phyloP scores from a whole-genome alignment of 2,113 vertebrate genomes.

The Colinus virginianus region DNA sequence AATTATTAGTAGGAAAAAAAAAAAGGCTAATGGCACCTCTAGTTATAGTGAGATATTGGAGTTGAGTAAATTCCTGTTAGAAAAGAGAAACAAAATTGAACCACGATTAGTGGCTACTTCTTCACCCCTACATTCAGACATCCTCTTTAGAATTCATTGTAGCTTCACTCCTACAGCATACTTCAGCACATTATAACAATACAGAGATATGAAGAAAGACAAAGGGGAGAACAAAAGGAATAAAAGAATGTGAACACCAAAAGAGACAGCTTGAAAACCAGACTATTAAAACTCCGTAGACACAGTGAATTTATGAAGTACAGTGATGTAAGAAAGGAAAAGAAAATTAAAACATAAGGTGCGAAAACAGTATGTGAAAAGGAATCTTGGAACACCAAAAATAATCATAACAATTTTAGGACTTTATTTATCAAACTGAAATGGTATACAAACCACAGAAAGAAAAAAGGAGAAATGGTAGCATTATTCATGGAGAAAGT shows the following conservation, averaged over 20 bases:
- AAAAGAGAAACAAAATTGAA: background rate
- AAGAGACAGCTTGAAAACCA: background rate
- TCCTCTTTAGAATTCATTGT: background rate
- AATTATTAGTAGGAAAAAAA: background rate
- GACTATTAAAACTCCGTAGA: background rate
- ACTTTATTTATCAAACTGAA: slow-evolving; percentile 43
- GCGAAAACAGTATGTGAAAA: background rate
- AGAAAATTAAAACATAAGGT: background rate
- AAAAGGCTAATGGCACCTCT: background rate
- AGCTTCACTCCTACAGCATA: background rate
- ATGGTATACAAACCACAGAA: background rate
- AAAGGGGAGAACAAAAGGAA: slow-evolving; percentile 17
- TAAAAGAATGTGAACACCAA: background rate
- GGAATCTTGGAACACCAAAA: slow-evolving; percentile 23
- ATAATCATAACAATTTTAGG: slow-evolving; percentile 34
- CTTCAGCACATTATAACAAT: background rate
- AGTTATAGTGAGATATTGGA: background rate
- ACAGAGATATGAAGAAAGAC: background rate
- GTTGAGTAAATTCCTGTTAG: background rate
- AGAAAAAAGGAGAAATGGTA: background rate
- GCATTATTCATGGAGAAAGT: slow-evolving; percentile 46
- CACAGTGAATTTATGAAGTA: background rate
- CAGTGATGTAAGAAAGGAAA: background rate
- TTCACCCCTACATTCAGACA: background rate
- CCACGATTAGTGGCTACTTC: background rate